Conservation (phyloP, 2,888 invertebrate species). For the Aricia artaxerxes region DNA sequence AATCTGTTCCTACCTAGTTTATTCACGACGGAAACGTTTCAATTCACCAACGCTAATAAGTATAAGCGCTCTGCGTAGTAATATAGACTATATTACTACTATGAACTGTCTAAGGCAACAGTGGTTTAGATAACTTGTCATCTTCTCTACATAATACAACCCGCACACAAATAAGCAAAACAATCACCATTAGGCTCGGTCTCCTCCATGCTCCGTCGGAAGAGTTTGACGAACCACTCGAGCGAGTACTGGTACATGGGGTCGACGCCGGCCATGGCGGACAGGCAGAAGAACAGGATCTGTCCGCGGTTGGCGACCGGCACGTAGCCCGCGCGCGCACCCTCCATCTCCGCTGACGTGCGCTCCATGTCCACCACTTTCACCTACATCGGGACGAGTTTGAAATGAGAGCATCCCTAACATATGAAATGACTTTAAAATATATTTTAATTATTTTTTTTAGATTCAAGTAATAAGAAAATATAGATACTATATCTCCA, state of each 20-base stretch:
- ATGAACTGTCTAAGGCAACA: too few species aligned
- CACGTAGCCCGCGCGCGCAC: constrained; percentile 88
- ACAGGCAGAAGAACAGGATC: constrained; percentile 92
- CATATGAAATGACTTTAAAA: too few species aligned
- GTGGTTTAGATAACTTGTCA: too few species aligned
- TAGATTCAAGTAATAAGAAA: too few species aligned
- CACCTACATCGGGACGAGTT: constrained; percentile 60
- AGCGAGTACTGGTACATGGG: constrained; percentile 98
- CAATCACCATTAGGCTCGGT: constrained; percentile 82
- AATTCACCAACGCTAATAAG: too few species aligned
- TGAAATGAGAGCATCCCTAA: background rate
- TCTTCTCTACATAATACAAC: too few species aligned
- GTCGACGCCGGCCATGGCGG: constrained; percentile 92
- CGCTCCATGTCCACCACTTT: constrained; percentile 91
- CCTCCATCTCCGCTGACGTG: constrained; percentile 91
- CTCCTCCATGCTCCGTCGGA: constrained; percentile 85
- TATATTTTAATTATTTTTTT: too few species aligned
- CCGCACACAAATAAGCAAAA: background rate
- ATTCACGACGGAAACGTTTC: too few species aligned
- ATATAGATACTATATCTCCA: too few species aligned
- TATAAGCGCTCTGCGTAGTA: too few species aligned
- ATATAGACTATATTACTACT: too few species aligned
- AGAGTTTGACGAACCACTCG: constrained; percentile 93
- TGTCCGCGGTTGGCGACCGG: constrained; percentile 93
- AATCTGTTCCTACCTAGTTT: too few species aligned